Conservation (phyloP, 2,797 vertebrate species). For the Lagorchestes hirsutus region DNA sequence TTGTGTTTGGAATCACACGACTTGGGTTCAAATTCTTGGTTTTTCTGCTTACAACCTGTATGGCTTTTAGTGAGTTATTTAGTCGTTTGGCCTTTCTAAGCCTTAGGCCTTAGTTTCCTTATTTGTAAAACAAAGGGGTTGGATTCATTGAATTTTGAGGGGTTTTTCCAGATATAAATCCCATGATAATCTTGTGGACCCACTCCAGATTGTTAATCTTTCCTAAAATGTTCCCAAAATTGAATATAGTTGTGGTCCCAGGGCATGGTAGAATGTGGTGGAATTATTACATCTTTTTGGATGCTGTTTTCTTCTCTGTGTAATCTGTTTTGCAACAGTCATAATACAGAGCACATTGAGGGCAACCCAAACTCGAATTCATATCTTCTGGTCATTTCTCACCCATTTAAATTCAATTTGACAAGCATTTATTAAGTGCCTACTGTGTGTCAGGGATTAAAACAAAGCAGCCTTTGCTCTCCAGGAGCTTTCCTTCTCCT, state of each 20-base stretch:
- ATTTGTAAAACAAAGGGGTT: background rate
- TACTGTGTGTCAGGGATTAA: background rate
- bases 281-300: background rate
- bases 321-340: background rate
- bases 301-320: background rate
- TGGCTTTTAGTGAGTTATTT: background rate
- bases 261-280: background rate
- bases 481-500: background rate
- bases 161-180: background rate
- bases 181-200: background rate
- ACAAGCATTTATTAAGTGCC: background rate
- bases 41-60: background rate
- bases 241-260: background rate
- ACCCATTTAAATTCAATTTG: background rate
- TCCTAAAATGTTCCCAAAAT: background rate
- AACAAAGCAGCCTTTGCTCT: background rate
- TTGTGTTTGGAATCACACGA: background rate
- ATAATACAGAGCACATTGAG: background rate
- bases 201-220: background rate
- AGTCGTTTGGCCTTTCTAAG: background rate
- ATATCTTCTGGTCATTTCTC: background rate
- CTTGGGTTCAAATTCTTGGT: background rate
- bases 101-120: background rate
- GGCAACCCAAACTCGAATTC: background rate
- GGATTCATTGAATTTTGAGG: background rate